Percentiles rank a stretch among this genome's conserved stretches.
phyloP scores from a whole-genome alignment of 2,797 vertebrate species.

The Enteromius argenteus region DNA sequence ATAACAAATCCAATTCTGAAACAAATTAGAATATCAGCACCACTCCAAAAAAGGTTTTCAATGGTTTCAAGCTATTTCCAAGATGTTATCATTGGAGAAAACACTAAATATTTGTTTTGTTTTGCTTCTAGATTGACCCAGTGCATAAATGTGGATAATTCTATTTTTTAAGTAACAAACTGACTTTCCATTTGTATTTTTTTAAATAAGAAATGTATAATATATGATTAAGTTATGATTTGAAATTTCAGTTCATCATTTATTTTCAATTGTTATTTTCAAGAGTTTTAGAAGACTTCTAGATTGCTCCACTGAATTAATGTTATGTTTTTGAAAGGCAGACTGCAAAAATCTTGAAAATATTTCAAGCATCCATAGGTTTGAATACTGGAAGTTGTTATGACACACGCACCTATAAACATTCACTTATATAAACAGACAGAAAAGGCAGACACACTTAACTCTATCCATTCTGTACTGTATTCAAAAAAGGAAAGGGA shows the following conservation, averaged over 20 bases:
- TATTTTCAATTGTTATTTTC: neutral
- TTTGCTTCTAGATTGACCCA: neutral
- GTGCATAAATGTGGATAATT: neutral
- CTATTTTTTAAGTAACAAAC: neutral
- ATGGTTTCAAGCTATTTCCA: neutral
- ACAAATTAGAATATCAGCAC: conserved; percentile 61
- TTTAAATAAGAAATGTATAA: neutral
- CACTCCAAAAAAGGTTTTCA: conserved; percentile 18
- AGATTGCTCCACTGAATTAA: too few species aligned
- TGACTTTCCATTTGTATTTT: neutral
- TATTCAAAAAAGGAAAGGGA: neutral
- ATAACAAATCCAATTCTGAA: conserved; percentile 69
- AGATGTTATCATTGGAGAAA: neutral
- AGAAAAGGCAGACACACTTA: neutral
- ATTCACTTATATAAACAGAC: neutral
- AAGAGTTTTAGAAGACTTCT: neutral
- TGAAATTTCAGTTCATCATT: neutral
- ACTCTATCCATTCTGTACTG: conserved; percentile 14
- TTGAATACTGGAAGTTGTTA: neutral
- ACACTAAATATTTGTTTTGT: neutral
- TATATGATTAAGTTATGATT: neutral
- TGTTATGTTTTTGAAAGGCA: neutral
- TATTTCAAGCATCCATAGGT: neutral
- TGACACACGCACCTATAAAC: neutral
- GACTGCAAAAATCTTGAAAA: neutral